Evolutionary conservation across 2,113 vertebrate species (phyloP).

Genomic region (Aptenodytes patagonicus): DNA sequence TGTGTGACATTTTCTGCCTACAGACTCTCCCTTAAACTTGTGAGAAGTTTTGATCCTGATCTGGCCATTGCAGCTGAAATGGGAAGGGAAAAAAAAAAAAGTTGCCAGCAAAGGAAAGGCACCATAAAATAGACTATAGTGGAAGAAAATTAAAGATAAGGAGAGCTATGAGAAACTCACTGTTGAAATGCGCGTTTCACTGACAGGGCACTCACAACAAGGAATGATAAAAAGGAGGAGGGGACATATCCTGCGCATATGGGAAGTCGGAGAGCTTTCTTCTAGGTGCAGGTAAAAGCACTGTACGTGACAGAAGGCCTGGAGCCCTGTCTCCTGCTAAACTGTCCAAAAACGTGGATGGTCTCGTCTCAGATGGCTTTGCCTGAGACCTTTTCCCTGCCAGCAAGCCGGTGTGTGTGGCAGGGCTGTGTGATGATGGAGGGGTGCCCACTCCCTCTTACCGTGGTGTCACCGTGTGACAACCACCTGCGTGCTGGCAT

Average conservation of each 20-base stretch:
- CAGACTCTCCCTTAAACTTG: neutral
- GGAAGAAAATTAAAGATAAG: constrained; percentile 60
- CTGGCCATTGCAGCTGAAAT: neutral
- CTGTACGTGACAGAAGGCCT: neutral
- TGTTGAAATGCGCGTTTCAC: neutral
- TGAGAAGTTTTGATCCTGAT: constrained; percentile 34
- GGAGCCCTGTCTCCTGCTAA: neutral
- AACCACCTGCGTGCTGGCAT: neutral
- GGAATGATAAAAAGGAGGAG: constrained; percentile 36
- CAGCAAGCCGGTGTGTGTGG: accelerated
- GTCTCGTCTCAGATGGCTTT: neutral
- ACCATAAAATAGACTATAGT: constrained; percentile 15
- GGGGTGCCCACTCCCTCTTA: neutral
- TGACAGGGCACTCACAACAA: neutral
- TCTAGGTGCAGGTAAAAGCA: neutral
- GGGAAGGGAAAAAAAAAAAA: neutral
- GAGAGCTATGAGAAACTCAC: constrained; percentile 2
- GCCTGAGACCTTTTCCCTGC: neutral
- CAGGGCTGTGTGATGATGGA: neutral
- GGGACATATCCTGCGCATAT: neutral
- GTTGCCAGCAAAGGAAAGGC: neutral
- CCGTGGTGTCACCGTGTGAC: neutral
- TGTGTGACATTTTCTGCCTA: neutral
- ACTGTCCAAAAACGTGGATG: neutral
- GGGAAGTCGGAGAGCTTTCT: neutral